Conservation (phyloP, 2,113 vertebrate species). For the Apus apus region DNA sequence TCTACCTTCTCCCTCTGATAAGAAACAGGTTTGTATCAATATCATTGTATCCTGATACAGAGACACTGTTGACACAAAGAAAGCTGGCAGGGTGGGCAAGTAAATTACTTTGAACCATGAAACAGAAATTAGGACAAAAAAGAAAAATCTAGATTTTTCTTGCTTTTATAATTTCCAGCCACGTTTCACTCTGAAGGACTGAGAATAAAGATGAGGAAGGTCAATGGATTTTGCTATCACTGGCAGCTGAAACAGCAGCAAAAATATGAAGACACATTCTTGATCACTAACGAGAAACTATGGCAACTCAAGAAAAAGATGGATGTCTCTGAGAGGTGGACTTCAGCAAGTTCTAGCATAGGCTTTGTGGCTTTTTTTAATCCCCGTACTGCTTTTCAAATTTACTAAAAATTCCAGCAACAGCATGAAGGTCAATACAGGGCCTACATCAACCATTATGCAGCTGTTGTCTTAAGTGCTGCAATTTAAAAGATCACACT, state of each 20-base stretch:
- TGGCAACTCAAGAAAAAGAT: neutral
- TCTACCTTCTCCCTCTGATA: neutral
- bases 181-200: neutral
- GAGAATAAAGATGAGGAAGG: neutral
- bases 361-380: neutral
- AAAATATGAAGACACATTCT: neutral
- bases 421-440: neutral
- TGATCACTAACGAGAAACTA: neutral
- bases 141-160: neutral
- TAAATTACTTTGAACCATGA: neutral
- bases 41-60: neutral
- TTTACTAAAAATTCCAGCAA: neutral
- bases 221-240: neutral
- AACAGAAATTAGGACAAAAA: neutral
- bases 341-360: neutral
- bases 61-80: neutral
- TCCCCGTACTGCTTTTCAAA: neutral
- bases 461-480: neutral
- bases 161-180: neutral
- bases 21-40: neutral
- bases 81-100: neutral
- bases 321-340: neutral
- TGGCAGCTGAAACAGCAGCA: neutral
- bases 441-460: neutral
- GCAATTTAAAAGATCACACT: neutral